phyloP scores from a whole-genome alignment of 2,797 vertebrate species.

The Selene dorsalis region DNA sequence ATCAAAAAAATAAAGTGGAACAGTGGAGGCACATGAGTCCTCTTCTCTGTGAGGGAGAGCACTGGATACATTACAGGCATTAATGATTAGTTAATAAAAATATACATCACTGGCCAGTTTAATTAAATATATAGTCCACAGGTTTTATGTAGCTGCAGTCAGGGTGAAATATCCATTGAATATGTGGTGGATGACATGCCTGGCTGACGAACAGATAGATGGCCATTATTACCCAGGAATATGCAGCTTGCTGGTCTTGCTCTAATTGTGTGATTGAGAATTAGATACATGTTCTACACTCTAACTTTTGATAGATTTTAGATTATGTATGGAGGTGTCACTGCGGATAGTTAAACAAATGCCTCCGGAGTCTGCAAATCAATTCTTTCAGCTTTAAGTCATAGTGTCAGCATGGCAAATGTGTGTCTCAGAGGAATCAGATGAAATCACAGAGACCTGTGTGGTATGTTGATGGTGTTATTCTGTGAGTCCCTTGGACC shows the following conservation, averaged over 20 bases:
- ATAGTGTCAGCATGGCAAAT: conserved; percentile 33
- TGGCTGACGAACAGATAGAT: neutral
- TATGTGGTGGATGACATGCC: neutral
- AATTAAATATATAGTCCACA: conserved; percentile 15
- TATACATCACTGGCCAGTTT: conserved; percentile 11
- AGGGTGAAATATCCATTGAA: neutral
- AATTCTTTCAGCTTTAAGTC: conserved; percentile 32
- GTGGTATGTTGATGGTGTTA: neutral
- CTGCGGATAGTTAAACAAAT: conserved; percentile 45
- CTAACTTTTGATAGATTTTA: conserved; percentile 45
- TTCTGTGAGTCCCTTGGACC: conserved; percentile 13
- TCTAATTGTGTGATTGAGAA: conserved; percentile 31
- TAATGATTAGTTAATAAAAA: conserved; percentile 33
- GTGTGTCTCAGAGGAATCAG: conserved; percentile 17
- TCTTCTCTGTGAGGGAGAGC: neutral
- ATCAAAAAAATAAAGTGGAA: neutral
- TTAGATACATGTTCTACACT: neutral
- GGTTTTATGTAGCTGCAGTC: conserved; percentile 11
- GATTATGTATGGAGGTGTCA: conserved; percentile 15
- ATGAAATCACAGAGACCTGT: conserved; percentile 22
- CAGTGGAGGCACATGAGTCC: neutral
- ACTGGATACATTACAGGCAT: neutral
- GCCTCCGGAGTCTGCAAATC: conserved; percentile 31
- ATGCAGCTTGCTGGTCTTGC: neutral
- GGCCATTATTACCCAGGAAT: neutral